phyloP scores from a whole-genome alignment of 2,888 invertebrate species.

The Phalera bucephala region DNA sequence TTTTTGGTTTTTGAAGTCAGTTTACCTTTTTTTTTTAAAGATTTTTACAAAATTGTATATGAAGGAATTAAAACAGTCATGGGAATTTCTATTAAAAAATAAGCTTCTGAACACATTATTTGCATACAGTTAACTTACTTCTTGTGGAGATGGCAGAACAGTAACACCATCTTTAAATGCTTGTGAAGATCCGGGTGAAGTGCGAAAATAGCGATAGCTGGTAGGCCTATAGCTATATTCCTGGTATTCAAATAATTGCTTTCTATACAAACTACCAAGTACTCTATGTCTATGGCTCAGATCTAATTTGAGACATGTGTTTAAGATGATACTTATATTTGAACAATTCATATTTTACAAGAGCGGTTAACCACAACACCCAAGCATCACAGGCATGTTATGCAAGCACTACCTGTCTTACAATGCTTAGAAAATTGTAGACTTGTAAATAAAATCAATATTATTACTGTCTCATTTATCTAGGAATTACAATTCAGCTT shows the following conservation, averaged over 20 bases:
- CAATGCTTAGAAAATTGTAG: constrained; percentile 2
- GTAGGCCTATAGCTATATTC: constrained; percentile 29
- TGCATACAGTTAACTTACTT: no score
- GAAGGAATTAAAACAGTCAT: no score
- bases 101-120: no score
- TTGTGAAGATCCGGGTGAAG: constrained; percentile 33
- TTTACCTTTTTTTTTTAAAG: no score
- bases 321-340: constrained; percentile 49
- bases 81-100: no score
- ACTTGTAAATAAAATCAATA: background rate
- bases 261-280: constrained; percentile 39
- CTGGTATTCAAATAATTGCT: constrained; percentile 27
- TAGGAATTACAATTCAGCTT: no score
- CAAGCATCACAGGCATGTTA: constrained; percentile 52
- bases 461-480: background rate
- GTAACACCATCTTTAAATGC: constrained; percentile 55
- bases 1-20: no score
- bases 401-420: constrained; percentile 53
- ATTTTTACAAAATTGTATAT: no score
- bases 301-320: constrained; percentile 55
- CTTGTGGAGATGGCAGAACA: constrained; percentile 65
- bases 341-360: constrained; percentile 63
- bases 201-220: constrained; percentile 40
- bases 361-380: constrained; percentile 14
- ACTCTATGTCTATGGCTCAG: constrained; percentile 43